A percentile compares a stretch with the other conserved stretches of the same genome.
phyloP scores from a whole-genome alignment of 2,888 invertebrate genomes.

The Drosophila parthenogenetica region DNA sequence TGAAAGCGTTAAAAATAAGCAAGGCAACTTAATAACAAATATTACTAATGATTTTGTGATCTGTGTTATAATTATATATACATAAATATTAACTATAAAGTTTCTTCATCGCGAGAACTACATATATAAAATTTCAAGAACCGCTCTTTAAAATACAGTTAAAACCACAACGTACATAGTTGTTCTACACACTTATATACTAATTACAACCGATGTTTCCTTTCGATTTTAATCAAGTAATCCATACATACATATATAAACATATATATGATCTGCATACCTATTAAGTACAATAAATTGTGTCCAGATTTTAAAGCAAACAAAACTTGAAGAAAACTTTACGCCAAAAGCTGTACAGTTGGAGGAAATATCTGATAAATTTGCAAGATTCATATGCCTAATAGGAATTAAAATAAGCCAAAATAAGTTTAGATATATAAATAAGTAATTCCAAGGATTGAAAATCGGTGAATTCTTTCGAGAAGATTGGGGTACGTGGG shows the following conservation, averaged over 20 bases:
- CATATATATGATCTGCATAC: constrained; percentile 54
- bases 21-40: constrained; percentile 14
- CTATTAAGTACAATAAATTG: constrained; percentile 73
- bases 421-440: constrained; percentile 7
- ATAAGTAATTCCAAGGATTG: background rate
- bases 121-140: constrained; percentile 6
- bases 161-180: constrained; percentile 14
- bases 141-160: constrained; percentile 18
- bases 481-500: background rate
- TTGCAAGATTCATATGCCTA: constrained; percentile 13
- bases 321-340: constrained; percentile 21
- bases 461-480: too few species aligned
- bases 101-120: constrained; percentile 5
- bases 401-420: constrained; percentile 41
- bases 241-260: constrained; percentile 32
- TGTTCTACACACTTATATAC: constrained; percentile 26
- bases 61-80: constrained; percentile 71
- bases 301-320: constrained; percentile 37
- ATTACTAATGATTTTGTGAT: constrained; percentile 71
- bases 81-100: constrained; percentile 25
- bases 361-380: constrained; percentile 10
- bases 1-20: constrained; percentile 8
- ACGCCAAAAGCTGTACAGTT: constrained; percentile 54
- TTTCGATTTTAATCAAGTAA: constrained; percentile 56
- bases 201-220: constrained; percentile 60